These are phyloP conservation scores for Arothron firmamentum DNA, from an alignment of 2,113 vertebrate genomes.

Conservation along the genomic window DNA sequence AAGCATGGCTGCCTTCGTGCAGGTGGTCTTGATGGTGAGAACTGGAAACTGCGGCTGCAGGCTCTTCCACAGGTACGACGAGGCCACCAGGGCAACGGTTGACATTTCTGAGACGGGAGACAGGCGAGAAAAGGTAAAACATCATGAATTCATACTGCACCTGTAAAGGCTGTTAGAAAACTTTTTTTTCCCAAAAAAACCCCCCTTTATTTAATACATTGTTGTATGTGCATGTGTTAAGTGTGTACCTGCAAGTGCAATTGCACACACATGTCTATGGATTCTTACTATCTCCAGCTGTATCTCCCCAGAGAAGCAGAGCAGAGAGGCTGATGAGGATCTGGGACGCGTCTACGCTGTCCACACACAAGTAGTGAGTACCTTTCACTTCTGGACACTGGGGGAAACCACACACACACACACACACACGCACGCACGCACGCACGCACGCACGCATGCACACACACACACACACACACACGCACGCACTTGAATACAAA, in stretches of 20 bases:
- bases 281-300: slow-evolving; percentile 67
- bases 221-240: too few species aligned
- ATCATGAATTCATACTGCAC: too few species aligned
- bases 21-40: slow-evolving; percentile 79
- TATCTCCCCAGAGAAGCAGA: slow-evolving; percentile 77
- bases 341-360: slow-evolving; percentile 79
- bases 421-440: slow-evolving; percentile 27
- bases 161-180: too few species aligned
- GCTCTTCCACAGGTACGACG: slow-evolving; percentile 79
- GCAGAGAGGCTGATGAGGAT: slow-evolving; percentile 88
- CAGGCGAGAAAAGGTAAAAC: too few species aligned
- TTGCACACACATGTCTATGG: neutral
- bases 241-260: neutral
- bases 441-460: slow-evolving; percentile 5
- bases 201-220: too few species aligned
- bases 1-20: slow-evolving; percentile 79
- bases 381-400: slow-evolving; percentile 75
- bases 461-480: slow-evolving; percentile 7
- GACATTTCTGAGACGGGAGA: too few species aligned
- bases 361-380: slow-evolving; percentile 83
- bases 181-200: too few species aligned
- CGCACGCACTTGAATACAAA: neutral
- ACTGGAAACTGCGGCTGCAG: slow-evolving; percentile 66
- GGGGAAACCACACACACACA: slow-evolving; percentile 11
- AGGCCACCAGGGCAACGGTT: slow-evolving; percentile 14